phyloP scores from a whole-genome alignment of 2,113 vertebrate genomes.

The Lates calcarifer region DNA sequence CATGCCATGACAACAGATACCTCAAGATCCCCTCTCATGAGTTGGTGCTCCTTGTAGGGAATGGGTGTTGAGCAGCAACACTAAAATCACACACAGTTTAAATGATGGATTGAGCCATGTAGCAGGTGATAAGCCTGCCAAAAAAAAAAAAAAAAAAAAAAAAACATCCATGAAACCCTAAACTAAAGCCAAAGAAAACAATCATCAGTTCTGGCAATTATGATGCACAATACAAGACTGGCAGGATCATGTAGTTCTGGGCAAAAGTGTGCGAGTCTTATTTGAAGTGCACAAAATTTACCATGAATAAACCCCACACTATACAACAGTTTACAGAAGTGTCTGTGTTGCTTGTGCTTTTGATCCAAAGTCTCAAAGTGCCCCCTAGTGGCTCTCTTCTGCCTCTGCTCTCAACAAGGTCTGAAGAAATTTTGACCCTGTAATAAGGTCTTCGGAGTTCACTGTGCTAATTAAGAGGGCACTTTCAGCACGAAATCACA shows the following conservation, averaged over 20 bases:
- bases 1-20: slow-evolving; percentile 36
- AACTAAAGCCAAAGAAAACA: slow-evolving; percentile 5
- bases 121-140: neutral
- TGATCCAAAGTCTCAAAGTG: slow-evolving; percentile 79
- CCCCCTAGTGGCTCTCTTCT: slow-evolving; percentile 76
- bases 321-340: slow-evolving; percentile 1
- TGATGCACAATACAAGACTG: neutral
- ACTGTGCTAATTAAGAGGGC: slow-evolving; percentile 64
- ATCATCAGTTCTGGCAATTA: neutral
- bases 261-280: neutral
- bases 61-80: neutral
- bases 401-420: slow-evolving; percentile 15
- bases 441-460: slow-evolving; percentile 60
- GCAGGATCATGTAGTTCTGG: neutral
- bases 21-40: slow-evolving; percentile 28
- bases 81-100: slow-evolving; percentile 11
- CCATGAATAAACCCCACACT: slow-evolving; percentile 20
- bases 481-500: slow-evolving; percentile 59
- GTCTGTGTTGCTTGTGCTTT: neutral
- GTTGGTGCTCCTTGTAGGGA: slow-evolving; percentile 30
- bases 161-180: neutral
- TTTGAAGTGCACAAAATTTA: neutral
- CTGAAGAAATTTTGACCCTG: slow-evolving; percentile 43
- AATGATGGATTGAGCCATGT: slow-evolving; percentile 14
- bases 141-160: neutral